Evolutionary conservation across 2,797 vertebrate species (phyloP).

Genomic region (Danio tinwini): DNA sequence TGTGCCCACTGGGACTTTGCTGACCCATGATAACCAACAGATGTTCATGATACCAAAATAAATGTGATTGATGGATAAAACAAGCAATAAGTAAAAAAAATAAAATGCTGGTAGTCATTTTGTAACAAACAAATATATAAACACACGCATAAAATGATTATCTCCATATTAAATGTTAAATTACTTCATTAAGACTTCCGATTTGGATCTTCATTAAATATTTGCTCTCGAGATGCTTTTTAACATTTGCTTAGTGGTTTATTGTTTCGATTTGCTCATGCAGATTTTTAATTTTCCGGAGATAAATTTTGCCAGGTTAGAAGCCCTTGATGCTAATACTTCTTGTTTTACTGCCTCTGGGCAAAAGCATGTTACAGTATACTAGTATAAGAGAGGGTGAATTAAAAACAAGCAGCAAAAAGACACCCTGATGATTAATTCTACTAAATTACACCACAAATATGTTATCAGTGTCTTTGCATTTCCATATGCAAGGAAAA

Average conservation of each 20-base stretch:
- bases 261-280: background rate
- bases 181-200: background rate
- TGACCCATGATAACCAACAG: constrained; percentile 24
- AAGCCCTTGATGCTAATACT: background rate
- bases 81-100: background rate
- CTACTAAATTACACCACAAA: constrained; percentile 8
- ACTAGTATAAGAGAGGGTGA: background rate
- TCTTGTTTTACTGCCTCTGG: background rate
- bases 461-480: background rate
- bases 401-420: constrained; percentile 1
- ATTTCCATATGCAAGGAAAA: background rate
- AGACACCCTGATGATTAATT: constrained; percentile 27
- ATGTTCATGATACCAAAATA: constrained; percentile 1
- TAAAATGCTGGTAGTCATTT: background rate
- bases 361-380: background rate
- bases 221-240: background rate
- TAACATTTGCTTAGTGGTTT: background rate
- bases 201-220: constrained; percentile 13
- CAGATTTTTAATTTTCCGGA: background rate
- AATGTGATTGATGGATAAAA: background rate
- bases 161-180: constrained; percentile 2
- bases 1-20: constrained; percentile 8
- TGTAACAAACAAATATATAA: background rate
- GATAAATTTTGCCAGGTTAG: background rate
- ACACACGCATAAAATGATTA: background rate